phyloP scores from a whole-genome alignment of 2,797 vertebrate species.

The Sardinella longiceps region DNA sequence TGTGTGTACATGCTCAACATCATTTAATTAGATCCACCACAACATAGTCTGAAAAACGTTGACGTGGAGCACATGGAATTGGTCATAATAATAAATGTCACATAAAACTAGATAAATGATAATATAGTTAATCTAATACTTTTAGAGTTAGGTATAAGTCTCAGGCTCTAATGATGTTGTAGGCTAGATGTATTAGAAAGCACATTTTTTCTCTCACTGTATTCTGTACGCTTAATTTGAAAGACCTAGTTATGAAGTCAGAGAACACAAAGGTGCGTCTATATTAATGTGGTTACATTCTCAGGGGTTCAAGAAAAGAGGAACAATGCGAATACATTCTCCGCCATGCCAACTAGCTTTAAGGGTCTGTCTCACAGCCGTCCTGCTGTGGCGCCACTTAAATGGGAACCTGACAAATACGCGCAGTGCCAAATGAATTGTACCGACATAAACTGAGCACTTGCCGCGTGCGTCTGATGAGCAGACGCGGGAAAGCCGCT shows the following conservation, averaged over 20 bases:
- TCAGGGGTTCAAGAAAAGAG: neutral
- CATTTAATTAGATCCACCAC: neutral
- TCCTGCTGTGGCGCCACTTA: constrained; percentile 15
- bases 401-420: constrained; percentile 16
- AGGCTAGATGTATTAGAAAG: neutral
- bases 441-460: neutral
- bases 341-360: neutral
- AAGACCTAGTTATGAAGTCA: neutral
- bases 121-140: neutral
- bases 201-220: neutral
- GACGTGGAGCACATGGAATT: neutral
- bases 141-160: neutral
- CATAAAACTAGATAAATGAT: neutral
- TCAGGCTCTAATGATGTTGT: neutral
- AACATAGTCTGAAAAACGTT: neutral
- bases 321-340: neutral
- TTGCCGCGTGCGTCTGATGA: neutral
- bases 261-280: neutral
- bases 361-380: constrained; percentile 3
- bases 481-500: neutral
- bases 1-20: too few relatives aligned
- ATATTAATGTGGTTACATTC: constrained; percentile 9
- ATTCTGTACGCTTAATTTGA: too few relatives aligned
- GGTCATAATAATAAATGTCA: neutral
- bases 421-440: neutral